These are phyloP conservation scores for Glaucopsyche alexis DNA, from an alignment of 2,888 invertebrate genomes.

Conservation along the genomic window DNA sequence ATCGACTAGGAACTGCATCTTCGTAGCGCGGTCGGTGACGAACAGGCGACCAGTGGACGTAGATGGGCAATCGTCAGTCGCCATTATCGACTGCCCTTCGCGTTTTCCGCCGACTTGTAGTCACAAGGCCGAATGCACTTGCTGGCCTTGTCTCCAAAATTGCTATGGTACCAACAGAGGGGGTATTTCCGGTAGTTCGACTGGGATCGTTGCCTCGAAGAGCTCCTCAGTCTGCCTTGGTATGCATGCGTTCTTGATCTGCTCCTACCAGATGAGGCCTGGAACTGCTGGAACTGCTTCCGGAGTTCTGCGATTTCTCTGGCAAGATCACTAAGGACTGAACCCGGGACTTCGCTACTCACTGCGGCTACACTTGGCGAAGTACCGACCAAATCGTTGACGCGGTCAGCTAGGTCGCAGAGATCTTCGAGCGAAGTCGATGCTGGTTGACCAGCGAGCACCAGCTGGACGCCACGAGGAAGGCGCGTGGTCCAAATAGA, in stretches of 20 bases:
- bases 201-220: neutral
- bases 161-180: neutral
- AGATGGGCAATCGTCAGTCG: slow-evolving; percentile 40
- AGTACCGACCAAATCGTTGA: neutral
- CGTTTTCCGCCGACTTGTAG: slow-evolving; percentile 34
- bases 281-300: no score
- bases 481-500: neutral
- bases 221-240: no score
- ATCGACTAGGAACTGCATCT: slow-evolving; percentile 33
- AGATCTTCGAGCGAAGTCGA: neutral
- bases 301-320: no score
- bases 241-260: no score
- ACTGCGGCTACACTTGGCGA: neutral
- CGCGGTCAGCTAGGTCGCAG: neutral
- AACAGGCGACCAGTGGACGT: slow-evolving; percentile 40
- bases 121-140: slow-evolving; percentile 29
- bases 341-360: no score
- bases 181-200: neutral
- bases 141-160: neutral
- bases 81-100: slow-evolving; percentile 42
- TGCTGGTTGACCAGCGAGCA: slow-evolving; percentile 8
- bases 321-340: no score
- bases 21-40: slow-evolving; percentile 30
- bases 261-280: neutral
- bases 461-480: neutral